Percentiles rank a stretch among this genome's conserved stretches.
Conservation (phyloP, 2,113 vertebrate species). For the Coturnix japonica region DNA sequence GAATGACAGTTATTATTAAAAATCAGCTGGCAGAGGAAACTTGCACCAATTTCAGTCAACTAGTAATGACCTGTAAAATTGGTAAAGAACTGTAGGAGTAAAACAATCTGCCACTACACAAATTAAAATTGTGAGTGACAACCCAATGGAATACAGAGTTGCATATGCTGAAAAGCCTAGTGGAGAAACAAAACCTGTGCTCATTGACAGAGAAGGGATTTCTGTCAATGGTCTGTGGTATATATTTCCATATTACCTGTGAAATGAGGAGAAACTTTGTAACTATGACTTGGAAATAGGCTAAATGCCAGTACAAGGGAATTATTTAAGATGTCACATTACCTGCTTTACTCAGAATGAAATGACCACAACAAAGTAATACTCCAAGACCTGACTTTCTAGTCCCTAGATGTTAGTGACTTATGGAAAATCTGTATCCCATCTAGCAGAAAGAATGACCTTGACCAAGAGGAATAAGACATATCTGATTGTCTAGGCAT, state of each 20-base stretch:
- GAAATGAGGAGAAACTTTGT: not conserved
- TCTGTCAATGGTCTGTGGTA: not conserved
- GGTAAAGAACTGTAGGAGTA: constrained; percentile 33
- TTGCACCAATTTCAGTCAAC: constrained; percentile 47
- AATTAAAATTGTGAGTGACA: constrained; percentile 14
- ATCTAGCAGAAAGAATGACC: constrained; percentile 12
- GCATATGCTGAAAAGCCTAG: not conserved
- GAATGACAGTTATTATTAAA: constrained; percentile 56
- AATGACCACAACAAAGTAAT: constrained; percentile 14
- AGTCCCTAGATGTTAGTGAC: not conserved
- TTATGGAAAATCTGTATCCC: constrained; percentile 2
- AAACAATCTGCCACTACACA: constrained; percentile 35
- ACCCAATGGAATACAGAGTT: not conserved
- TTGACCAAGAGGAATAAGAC: constrained; percentile 21
- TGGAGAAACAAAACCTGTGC: not conserved
- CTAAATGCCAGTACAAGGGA: not conserved
- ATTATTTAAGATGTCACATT: not conserved
- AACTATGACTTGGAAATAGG: not conserved
- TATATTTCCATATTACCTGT: not conserved
- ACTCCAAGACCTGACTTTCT: not conserved
- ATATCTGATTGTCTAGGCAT: not conserved
- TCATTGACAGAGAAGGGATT: not conserved
- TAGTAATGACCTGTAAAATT: constrained; percentile 49
- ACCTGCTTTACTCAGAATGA: not conserved
- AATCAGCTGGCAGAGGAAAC: constrained; percentile 51